Base-by-base conservation (phyloP, 2,888 invertebrate genomes). In the Yponomeuta evonymella region DNA sequence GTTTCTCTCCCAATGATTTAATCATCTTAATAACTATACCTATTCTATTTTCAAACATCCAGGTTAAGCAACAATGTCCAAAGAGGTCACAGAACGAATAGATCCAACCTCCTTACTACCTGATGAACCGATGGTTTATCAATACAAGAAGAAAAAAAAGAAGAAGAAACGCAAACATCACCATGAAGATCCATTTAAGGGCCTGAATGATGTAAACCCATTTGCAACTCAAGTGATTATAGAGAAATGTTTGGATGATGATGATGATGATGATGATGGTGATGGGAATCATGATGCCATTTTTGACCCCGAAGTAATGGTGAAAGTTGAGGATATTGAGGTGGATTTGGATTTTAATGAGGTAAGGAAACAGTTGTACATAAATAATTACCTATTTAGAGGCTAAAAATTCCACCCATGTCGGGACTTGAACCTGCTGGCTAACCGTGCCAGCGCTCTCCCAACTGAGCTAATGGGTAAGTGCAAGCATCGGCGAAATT, bases 241-340 rank as follows among this genome's bases (percentile, higher is more conserved):
- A 29, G 43, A 69, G 80, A 73, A 43, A 71, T 74, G 64, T 73
- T 75, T 70, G 73, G 76, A 75, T 12, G 51, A 58, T 15, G 51
- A 58, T 12, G 5, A 75, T 71, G 72, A 74, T 73, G 70, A 48
- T 48, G 62, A 71, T 23, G 23, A 23, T 23, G 23, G 33, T 58
- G n/a, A 43, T 30, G 30, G 30, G 2, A 6, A 65, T 30, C 65
- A 10, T 5, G 65, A n/a, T 23, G 68, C 67, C n/a, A 43, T 67
- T 9, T 76, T 90, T 64, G 90, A 90, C 70, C 86, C 90, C 0
- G 90, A 90, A 74, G 87, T 90, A 36, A 85, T 79, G 73, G 90
- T 91, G 15, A 92, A 92, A 75, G 91, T 86, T 15, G 91, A 92
- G 73, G 86, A 89, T 77, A 91, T 92, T 73, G 90, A 92, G 75